phyloP scores from a whole-genome alignment of 2,797 vertebrate genomes.

The Catharus ustulatus region DNA sequence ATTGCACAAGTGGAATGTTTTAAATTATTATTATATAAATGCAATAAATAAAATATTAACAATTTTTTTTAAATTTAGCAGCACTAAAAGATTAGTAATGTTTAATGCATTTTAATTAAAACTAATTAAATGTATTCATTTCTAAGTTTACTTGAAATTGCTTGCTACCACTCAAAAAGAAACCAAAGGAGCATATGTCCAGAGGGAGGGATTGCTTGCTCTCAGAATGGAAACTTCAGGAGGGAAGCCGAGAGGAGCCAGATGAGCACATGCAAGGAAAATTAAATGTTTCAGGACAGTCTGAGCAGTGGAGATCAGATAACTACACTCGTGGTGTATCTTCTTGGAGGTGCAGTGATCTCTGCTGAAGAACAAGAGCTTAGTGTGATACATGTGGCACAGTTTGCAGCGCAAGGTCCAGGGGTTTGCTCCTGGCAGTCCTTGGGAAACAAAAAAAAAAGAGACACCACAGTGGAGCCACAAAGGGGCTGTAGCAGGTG shows the following conservation, averaged over 20 bases:
- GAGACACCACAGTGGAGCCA: not conserved
- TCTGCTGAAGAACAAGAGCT: not conserved
- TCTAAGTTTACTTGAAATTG: not conserved
- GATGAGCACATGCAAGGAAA: conserved; percentile 4
- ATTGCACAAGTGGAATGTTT: not conserved
- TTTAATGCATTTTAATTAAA: not conserved
- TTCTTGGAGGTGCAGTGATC: not conserved
- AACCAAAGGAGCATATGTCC: not conserved
- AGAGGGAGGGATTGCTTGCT: not conserved
- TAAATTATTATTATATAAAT: not conserved
- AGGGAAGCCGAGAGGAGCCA: not conserved
- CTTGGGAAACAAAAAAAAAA: not conserved
- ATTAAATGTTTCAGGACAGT: conserved; percentile 1
- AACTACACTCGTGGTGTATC: not conserved
- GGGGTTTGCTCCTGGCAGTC: not conserved
- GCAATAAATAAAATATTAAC: not conserved
- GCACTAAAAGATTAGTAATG: not conserved
- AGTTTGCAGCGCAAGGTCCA: not conserved
- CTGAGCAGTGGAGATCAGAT: not conserved
- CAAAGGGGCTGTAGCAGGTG: not conserved
- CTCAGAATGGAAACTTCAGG: not conserved
- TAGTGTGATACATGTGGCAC: not conserved
- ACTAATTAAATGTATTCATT: not conserved
- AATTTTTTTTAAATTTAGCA: rapidly evolving
- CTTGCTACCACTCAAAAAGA: not conserved